phyloP scores from a whole-genome alignment of 2,888 invertebrate species.

The Masnerella sp. region DNA sequence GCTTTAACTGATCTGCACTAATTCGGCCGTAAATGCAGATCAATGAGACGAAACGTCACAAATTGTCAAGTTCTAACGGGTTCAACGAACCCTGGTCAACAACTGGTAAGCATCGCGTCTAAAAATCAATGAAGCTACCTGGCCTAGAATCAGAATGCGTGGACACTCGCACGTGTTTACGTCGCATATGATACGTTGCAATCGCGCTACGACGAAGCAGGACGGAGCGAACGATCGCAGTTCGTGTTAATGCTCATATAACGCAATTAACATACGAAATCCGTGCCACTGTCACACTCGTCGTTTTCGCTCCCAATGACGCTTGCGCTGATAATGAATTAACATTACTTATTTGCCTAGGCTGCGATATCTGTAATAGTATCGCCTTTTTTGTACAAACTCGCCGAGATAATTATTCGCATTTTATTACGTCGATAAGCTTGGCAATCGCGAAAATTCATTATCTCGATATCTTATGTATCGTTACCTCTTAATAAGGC shows the following conservation, averaged over 20 bases:
- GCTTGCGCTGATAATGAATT: constrained; percentile 21
- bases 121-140: constrained; percentile 60
- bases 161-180: constrained; percentile 38
- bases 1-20: constrained; percentile 11
- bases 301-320: constrained; percentile 13
- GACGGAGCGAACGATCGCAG: constrained; percentile 16
- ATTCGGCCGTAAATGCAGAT: constrained; percentile 12
- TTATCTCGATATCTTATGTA: neutral
- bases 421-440: constrained; percentile 26
- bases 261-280: constrained; percentile 47
- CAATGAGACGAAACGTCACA: constrained; percentile 25
- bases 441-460: constrained; percentile 11
- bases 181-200: constrained; percentile 10
- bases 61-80: constrained; percentile 23
- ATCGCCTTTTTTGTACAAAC: constrained; percentile 12
- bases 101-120: constrained; percentile 21
- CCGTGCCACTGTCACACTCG: constrained; percentile 37
- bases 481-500: neutral
- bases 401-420: constrained; percentile 1
- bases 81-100: constrained; percentile 51
- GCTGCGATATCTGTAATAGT: constrained; percentile 15
- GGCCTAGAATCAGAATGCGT: constrained; percentile 48
- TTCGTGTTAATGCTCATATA: constrained; percentile 32
- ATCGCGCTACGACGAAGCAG: constrained; percentile 3
- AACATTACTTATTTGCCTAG: constrained; percentile 18